Evolutionary conservation across 2,113 vertebrate genomes (phyloP).

Genomic region (Lagenorhynchus albirostris): DNA sequence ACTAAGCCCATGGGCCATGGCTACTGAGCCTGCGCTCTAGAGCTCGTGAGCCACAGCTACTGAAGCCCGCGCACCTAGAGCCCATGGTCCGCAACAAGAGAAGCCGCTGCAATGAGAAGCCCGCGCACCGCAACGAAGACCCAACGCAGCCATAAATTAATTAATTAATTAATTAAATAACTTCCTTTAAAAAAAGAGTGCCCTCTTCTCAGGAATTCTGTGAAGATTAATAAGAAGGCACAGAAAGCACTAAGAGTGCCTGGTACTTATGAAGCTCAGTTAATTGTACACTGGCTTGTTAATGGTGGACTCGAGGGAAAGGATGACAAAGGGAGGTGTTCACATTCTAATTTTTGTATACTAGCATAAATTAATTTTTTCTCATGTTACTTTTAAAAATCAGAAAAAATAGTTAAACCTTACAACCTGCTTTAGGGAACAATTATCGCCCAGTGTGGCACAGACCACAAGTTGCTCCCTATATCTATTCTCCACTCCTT

Average conservation of each 20-base stretch:
- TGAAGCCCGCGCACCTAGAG: too few relatives aligned
- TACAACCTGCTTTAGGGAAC: not conserved
- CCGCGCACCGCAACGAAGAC: too few relatives aligned
- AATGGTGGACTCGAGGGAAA: not conserved
- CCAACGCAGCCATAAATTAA: too few relatives aligned
- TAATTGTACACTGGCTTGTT: too few relatives aligned
- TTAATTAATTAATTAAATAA: too few relatives aligned
- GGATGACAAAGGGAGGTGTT: not conserved
- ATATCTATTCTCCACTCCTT: not conserved
- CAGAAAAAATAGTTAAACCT: not conserved
- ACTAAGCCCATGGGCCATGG: too few relatives aligned
- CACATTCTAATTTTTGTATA: not conserved
- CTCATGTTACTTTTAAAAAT: not conserved
- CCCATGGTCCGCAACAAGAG: too few relatives aligned
- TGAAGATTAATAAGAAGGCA: not conserved
- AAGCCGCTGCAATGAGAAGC: too few relatives aligned
- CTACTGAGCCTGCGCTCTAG: too few relatives aligned
- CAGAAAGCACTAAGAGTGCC: not conserved
- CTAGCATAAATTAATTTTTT: not conserved
- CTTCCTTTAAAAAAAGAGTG: too few relatives aligned
- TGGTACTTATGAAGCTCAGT: not conserved
- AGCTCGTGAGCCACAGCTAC: too few relatives aligned
- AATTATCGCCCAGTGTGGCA: not conserved
- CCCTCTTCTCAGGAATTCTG: not conserved
- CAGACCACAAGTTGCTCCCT: not conserved